Conservation (phyloP, 2,113 vertebrate species). For the Syngnathus scovelli region DNA sequence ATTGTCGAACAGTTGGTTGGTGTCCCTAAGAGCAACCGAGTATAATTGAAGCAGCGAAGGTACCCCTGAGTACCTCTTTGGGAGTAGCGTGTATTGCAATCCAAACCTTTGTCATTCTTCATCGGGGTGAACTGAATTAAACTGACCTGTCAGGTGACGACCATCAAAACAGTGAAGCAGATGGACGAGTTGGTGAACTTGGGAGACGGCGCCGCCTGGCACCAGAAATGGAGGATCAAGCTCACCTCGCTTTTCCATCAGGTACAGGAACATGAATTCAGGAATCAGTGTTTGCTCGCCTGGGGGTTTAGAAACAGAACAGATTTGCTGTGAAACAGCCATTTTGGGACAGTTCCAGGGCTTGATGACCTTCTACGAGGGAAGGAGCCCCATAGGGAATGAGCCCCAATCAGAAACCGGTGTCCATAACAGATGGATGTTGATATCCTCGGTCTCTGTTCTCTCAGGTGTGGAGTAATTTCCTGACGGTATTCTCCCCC, state of each 20-base stretch:
- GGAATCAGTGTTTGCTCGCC: neutral
- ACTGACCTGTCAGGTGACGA: conserved; percentile 79
- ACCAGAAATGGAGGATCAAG: conserved; percentile 85
- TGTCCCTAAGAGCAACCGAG: too few relatives aligned
- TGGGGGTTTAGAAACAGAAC: neutral
- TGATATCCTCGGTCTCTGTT: neutral
- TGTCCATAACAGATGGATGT: neutral
- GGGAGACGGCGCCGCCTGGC: conserved; percentile 84
- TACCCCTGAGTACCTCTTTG: neutral
- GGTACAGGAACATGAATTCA: conserved; percentile 61
- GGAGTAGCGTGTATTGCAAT: neutral
- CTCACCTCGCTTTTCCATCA: conserved; percentile 81
- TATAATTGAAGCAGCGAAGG: too few relatives aligned
- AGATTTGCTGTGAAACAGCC: neutral
- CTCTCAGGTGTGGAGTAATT: conserved; percentile 85
- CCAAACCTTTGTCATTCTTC: neutral
- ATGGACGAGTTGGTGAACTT: conserved; percentile 89
- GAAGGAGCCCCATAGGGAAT: neutral
- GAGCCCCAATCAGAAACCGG: neutral
- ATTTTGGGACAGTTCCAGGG: neutral
- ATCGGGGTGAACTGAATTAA: neutral
- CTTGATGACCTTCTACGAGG: too few relatives aligned
- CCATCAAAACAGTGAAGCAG: conserved; percentile 93
- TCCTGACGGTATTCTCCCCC: conserved; percentile 80
- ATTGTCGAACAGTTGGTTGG: too few relatives aligned